Percentiles rank a stretch among this genome's conserved stretches.
These are phyloP conservation scores for Eurytoma californica DNA, from an alignment of 2,888 invertebrate genomes.

Conservation along the genomic window DNA sequence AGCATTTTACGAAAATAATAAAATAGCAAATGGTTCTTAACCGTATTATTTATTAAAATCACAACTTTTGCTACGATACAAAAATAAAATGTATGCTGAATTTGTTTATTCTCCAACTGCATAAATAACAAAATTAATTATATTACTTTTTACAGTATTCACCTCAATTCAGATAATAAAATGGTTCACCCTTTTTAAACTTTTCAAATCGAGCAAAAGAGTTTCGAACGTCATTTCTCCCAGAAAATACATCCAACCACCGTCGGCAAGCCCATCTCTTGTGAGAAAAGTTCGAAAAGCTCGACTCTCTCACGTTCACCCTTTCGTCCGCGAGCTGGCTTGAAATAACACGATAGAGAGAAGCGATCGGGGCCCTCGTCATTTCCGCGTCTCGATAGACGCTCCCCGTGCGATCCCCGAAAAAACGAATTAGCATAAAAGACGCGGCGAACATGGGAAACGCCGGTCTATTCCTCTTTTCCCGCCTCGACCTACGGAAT, in stretches of 20 bases:
- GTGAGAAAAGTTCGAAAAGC: background rate
- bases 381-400: slow-evolving; percentile 18
- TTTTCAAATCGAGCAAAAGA: too few relatives aligned
- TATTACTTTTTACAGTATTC: too few relatives aligned
- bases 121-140: too few relatives aligned
- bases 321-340: background rate
- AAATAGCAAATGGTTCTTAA: too few relatives aligned
- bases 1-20: too few relatives aligned
- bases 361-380: background rate
- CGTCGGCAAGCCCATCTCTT: background rate
- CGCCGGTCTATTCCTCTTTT: background rate
- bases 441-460: slow-evolving; percentile 26
- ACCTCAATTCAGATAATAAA: too few relatives aligned
- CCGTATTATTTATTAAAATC: too few relatives aligned
- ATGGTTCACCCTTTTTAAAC: too few relatives aligned
- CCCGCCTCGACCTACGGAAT: slow-evolving; percentile 8
- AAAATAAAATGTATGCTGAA: too few relatives aligned
- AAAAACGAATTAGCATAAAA: slow-evolving; percentile 60
- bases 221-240: too few relatives aligned
- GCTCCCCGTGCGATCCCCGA: slow-evolving; percentile 37
- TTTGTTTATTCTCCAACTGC: too few relatives aligned
- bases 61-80: too few relatives aligned
- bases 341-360: slow-evolving; percentile 9
- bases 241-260: background rate
- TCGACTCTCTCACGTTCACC: slow-evolving; percentile 19